Percentiles rank a stretch among this genome's conserved stretches.
Conservation (phyloP, 2,113 vertebrate species). For the Mus pahari region DNA sequence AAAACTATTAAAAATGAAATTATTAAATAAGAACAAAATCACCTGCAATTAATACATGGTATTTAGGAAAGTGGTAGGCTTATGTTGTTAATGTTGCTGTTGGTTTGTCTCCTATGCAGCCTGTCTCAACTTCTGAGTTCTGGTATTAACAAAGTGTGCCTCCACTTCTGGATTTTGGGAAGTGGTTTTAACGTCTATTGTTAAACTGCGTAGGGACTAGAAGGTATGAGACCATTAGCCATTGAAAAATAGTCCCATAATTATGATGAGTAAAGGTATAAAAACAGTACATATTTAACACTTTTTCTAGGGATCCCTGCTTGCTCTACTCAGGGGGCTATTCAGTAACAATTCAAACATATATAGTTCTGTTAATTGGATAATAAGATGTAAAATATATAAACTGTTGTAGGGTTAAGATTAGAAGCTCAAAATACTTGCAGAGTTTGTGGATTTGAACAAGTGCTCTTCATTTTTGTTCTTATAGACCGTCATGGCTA, state of each 20-base stretch:
- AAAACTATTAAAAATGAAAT: slow-evolving; percentile 16
- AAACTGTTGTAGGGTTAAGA: neutral
- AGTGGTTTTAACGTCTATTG: neutral
- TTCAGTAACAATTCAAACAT: slow-evolving; percentile 10
- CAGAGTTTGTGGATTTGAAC: neutral
- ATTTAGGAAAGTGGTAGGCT: slow-evolving; percentile 8
- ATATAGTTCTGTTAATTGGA: neutral
- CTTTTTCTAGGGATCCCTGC: neutral
- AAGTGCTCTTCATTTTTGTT: slow-evolving; percentile 25
- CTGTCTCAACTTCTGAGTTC: neutral
- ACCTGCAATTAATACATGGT: slow-evolving; percentile 19
- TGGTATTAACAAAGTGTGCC: neutral
- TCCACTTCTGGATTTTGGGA: slow-evolving; percentile 25
- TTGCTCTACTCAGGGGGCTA: neutral
- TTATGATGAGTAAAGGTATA: neutral
- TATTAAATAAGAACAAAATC: neutral
- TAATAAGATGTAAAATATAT: neutral
- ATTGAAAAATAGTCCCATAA: neutral
- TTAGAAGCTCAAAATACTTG: neutral
- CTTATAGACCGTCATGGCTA: neutral
- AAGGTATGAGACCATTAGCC: neutral
- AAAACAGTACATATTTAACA: neutral
- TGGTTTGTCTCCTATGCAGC: neutral
- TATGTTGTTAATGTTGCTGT: neutral
- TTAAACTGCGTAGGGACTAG: neutral